A percentile compares a stretch with the other conserved stretches of the same genome.
phyloP scores from a whole-genome alignment of 2,113 vertebrate species.

The Trachemys scripta region DNA sequence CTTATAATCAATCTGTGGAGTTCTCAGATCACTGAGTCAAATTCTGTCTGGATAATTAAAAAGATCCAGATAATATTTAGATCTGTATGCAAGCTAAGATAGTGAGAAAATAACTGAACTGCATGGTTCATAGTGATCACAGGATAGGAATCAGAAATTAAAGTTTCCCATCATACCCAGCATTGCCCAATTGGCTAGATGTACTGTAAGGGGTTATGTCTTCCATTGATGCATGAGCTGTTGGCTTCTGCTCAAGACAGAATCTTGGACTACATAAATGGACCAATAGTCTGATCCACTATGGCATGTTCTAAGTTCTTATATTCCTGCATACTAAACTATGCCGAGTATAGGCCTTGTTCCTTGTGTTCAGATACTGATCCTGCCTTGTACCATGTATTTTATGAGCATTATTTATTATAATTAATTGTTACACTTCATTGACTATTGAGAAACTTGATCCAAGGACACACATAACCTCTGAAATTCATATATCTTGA shows the following conservation, averaged over 20 bases:
- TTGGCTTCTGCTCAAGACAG: not conserved
- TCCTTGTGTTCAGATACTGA: constrained; percentile 43
- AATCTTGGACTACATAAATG: not conserved
- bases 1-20: not conserved
- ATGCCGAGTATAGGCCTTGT: constrained; percentile 37
- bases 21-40: not conserved
- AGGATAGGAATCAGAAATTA: not conserved
- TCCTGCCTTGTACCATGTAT: constrained; percentile 20
- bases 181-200: not conserved
- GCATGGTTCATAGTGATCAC: not conserved
- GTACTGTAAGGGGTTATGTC: not conserved
- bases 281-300: not conserved
- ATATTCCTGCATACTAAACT: not conserved
- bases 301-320: not conserved
- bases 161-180: not conserved
- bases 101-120: not conserved
- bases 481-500: constrained; percentile 78
- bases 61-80: not conserved
- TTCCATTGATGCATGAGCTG: not conserved
- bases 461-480: constrained; percentile 73
- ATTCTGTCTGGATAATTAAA: not conserved
- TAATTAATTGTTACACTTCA: constrained; percentile 81
- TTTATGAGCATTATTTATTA: constrained; percentile 58
- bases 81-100: not conserved
- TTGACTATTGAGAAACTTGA: constrained; percentile 65